Base-by-base conservation (phyloP, 2,888 invertebrate species). In the Drosophila kanekoi region DNA sequence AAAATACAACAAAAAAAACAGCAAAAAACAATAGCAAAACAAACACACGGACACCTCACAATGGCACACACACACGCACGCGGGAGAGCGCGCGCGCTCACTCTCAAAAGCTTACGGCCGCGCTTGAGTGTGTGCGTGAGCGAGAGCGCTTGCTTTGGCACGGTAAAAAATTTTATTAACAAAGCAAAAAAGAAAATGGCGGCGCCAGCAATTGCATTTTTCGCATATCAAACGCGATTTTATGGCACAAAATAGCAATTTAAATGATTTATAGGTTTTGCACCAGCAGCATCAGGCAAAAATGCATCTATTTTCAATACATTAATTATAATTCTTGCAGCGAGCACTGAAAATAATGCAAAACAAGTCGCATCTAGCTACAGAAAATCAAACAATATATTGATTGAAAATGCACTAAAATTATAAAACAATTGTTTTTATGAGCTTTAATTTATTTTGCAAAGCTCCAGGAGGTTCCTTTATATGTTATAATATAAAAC, bases 161-260 rank as follows among this genome's bases (percentile, higher is more conserved):
- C 84, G 74, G 89, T 68, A 84, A 85, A 77, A 85, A 85, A 85
- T 85, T 87, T 70, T 77, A 88, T 88, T 65, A 75, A 77, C 79
- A 71, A 68, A 79, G 45, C 54, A 47, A 69, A 66, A 81, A 78
- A 85, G 87, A 81, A 81, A 83, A 83, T 83, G 82, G 82, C 82
- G 88, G 83, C 67, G 49, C 47, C 56, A 16, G 14, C 20, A 48
- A 64, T 33, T 69, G 71, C 80, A 67, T 35, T 60, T 54, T 33
- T 51, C 63, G 69, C 65, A 54, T 48, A 58, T 14, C 23, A 54
- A 64, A 52, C 59, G 51, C 35, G 40, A 35, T 58, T 56, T 52
- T 13, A 43, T 10, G n/a, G 28, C 40, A 49, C 37, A 43, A 63
- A 67, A 56, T 58, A 41, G 40, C 53, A 56, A 38, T 47, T 48